Evolutionary conservation across 1,140 invertebrate species (phyloP).

Genomic region (Drosophila tropicalis): DNA sequence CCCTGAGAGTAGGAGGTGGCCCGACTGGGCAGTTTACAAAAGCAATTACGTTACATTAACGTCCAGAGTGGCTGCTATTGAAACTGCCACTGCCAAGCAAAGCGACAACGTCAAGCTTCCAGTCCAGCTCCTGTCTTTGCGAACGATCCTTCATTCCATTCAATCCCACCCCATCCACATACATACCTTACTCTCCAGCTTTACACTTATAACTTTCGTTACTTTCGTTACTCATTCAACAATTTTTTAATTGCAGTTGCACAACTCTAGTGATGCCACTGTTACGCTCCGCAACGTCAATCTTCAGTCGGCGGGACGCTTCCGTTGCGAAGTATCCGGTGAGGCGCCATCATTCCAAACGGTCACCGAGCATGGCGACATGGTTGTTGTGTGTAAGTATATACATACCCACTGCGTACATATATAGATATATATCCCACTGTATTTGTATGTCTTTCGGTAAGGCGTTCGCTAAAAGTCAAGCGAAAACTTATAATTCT

Average conservation of each 20-base stretch:
- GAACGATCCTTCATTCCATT: constrained; percentile 33
- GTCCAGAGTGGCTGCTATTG: constrained; percentile 67
- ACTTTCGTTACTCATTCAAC: constrained; percentile 59
- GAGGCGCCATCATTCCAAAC: constrained; percentile 92
- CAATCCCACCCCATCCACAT: constrained; percentile 50
- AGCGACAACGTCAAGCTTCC: constrained; percentile 32
- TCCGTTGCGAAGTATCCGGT: constrained; percentile 93
- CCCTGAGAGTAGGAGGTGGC: constrained; percentile 35
- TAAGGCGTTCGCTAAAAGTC: constrained; percentile 38
- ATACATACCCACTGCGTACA: constrained; percentile 5
- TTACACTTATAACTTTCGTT: constrained; percentile 29
- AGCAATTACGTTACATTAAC: constrained; percentile 78
- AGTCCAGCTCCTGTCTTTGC: not conserved
- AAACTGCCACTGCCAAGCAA: constrained; percentile 48
- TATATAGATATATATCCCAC: not conserved
- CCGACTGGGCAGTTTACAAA: constrained; percentile 60
- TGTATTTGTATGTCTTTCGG: constrained; percentile 7
- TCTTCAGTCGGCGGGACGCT: constrained; percentile 90
- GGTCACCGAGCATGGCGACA: constrained; percentile 89
- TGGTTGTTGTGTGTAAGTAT: constrained; percentile 91
- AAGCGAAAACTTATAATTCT: constrained; percentile 67
- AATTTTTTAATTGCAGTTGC: constrained; percentile 85
- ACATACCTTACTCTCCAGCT: constrained; percentile 41
- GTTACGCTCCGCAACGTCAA: constrained; percentile 90
- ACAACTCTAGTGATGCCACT: constrained; percentile 89